Evolutionary conservation across 2,888 invertebrate genomes (phyloP), one percentile per base, ranked within the genome.

Genomic region (Tenodera sinensis): DNA sequence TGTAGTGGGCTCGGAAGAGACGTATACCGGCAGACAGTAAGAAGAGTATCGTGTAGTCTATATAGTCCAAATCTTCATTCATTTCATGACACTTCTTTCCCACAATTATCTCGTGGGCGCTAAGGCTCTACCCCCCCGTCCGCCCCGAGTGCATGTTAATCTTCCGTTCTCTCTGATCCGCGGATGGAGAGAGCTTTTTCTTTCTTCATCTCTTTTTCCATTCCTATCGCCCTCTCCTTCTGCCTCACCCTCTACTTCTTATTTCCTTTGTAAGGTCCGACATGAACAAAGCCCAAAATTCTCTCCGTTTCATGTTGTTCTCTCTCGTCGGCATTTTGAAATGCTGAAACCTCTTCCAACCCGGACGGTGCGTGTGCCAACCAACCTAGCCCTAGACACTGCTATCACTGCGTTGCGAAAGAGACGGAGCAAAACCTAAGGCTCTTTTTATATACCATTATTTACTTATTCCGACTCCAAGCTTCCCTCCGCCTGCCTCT

Each of bases 381-480:
- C 3, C 34, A 34, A 7, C 28, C n/a, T 28, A n/a, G n/a, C 87
- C 14, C n/a, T 34, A 87, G n/a, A 27, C 87, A 81, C 25, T 15
- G 47, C 54, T 28, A 84, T 28, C 42, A 84, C 28, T 15, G 42
- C 25, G 81, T 25, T 47, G 84, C 47, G 54, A 83, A 82, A 28
- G 85, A 81, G 28, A 34, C 42, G n/a, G n/a, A 82, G 28, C 42
- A 54, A 87, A 87, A 87, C 83, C 47, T 83, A 84, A 34, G 85
- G 81, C 90, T 88, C 87, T 85, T 89, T 87, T 88, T 88, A 71
- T 85, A 82, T 85, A 86, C 89, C 88, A 88, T 89, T 90, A 90
- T 90, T 90, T 90, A 90, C 90, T 90, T 90, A 89, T 89, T 85
- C 89, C 88, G 86, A 88, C 85, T 89, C 83, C 87, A 82, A 87